Evolutionary conservation across 1,140 invertebrate species (phyloP), one percentile per base, ranked within the genome.

Genomic region (Scaptomyza graminum): DNA sequence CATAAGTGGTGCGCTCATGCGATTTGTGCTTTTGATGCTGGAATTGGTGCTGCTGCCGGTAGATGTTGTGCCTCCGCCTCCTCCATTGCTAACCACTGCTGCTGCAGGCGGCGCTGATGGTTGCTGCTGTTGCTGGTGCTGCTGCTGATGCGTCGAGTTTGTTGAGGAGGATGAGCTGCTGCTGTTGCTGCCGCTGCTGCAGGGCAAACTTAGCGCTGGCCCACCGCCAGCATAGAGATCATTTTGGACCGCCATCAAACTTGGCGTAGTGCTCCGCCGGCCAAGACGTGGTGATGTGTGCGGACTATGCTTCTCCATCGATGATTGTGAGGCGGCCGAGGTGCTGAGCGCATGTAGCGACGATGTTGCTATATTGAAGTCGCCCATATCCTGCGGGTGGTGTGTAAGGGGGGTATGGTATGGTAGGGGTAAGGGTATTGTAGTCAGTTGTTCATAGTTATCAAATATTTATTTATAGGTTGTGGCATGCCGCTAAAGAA

Each of bases 301-400:
- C 47, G 91, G 91, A 79, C 91, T 92, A 25, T 91, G 91, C 78
- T 92, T 92, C 66, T 92, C 91, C 25, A 73, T 41, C 9, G 90
- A 69, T 7, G 74, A 62, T 15, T 75, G 79, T 34, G 65, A 44
- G 54, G 76, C 72, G 2, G 89, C 60, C 28, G 90, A 82, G 50
- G 83, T 88, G 76, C 93, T 92, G 2, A 94, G 79, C 1, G 92
- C 93, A 67, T 93, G 93, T 59, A 94, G 93, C 15, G 93, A 93
- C 8, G 93, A 93, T n/a, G 93, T 94, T 5, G 93, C 93, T 41
- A 94, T 93, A 83, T 94, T 94, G 90, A 94, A 94, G 74, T 94
- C 93, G 15, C 92, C 92, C 90, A 92, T 93, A 56, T 94, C 93
- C 93, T 94, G 85, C 55, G 56, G 60, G 22, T 51, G 15, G n/a